Evolutionary conservation across 2,888 invertebrate species (phyloP).

Genomic region (Abscondita cerata): DNA sequence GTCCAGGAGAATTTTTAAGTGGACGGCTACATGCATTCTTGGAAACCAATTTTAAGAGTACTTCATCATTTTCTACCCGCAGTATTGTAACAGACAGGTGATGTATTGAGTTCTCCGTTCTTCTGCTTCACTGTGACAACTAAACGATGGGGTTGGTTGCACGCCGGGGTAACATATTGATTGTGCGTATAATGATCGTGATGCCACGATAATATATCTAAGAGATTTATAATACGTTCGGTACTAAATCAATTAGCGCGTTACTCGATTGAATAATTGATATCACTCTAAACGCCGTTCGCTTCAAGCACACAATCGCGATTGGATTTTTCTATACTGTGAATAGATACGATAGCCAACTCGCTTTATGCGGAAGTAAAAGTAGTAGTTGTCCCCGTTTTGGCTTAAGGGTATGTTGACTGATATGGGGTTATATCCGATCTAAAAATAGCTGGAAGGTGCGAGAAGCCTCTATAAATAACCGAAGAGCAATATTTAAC

Average conservation of each 20-base stretch:
- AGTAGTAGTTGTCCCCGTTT: slow-evolving; percentile 7
- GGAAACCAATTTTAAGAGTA: slow-evolving; percentile 35
- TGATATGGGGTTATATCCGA: slow-evolving; percentile 32
- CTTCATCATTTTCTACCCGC: slow-evolving; percentile 33
- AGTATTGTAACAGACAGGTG: slow-evolving; percentile 36
- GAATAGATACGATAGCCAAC: slow-evolving; percentile 13
- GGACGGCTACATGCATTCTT: slow-evolving; percentile 35
- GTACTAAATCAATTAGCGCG: neutral
- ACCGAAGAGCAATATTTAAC: slow-evolving; percentile 48
- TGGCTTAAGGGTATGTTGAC: slow-evolving; percentile 31
- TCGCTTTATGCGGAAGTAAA: slow-evolving; percentile 11
- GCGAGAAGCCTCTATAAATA: slow-evolving; percentile 44
- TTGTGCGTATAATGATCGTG: slow-evolving; percentile 25
- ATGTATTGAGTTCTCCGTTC: slow-evolving; percentile 35
- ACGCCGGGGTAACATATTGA: slow-evolving; percentile 30
- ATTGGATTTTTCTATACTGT: too few species aligned
- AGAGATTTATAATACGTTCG: slow-evolving; percentile 6
- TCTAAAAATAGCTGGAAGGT: slow-evolving; percentile 36
- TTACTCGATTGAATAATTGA: too few species aligned
- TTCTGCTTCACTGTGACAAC: slow-evolving; percentile 32
- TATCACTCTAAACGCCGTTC: too few species aligned
- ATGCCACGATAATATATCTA: slow-evolving; percentile 16
- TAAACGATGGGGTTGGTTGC: slow-evolving; percentile 30
- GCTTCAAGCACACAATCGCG: too few species aligned
- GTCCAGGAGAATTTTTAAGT: slow-evolving; percentile 33